Evolutionary conservation across 2,797 vertebrate species (phyloP), one percentile per base, ranked within the genome.

Genomic region (Balearica regulorum): DNA sequence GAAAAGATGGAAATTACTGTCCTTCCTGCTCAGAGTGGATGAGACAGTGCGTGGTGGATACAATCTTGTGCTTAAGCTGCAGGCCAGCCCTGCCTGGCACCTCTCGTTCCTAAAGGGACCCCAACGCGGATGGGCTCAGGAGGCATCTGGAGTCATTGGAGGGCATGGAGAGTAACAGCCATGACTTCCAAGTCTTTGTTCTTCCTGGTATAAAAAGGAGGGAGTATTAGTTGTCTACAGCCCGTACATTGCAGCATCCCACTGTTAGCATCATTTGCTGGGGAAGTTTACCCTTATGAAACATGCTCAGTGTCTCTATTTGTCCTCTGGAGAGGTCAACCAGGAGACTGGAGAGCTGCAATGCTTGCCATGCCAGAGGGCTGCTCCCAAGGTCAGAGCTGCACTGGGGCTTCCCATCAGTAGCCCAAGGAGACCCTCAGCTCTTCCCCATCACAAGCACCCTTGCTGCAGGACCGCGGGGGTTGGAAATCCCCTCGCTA

Each of bases 81-180:
- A 95, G 31, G 54, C 10, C 31, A 83, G 5, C 8, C 29, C 58
- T 75, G 8, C 44, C 41, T 78, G 18, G 16, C 25, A n/a, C 7
- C 5, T 61, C 24, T 78, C 7, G 18, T 44, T 90, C 37, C 35
- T 69, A 29, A 87, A 76, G 24, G 5, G 11, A 0, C 3, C 22
- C 6, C 28, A 51, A 0, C 0, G 1, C 3, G 7, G 25, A 39
- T 19, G 37, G 11, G 7, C 13, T 64, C 20, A 9, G 26, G 37
- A 66, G 31, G 25, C 13, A 60, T 10, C 25, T 82, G 39, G 10
- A 37, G 48, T 44, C 20, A 14, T 4, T 33, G 21, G 10, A 64
- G 7, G 25, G 12, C 46, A 39, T 4, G 28, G 7, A 46, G 8
- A 44, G 39, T 26, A 66, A 13, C 28, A 84, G 29, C 13, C 14